Evolutionary conservation across 2,113 vertebrate genomes (phyloP).

Genomic region (Sylvicapra grimmia): DNA sequence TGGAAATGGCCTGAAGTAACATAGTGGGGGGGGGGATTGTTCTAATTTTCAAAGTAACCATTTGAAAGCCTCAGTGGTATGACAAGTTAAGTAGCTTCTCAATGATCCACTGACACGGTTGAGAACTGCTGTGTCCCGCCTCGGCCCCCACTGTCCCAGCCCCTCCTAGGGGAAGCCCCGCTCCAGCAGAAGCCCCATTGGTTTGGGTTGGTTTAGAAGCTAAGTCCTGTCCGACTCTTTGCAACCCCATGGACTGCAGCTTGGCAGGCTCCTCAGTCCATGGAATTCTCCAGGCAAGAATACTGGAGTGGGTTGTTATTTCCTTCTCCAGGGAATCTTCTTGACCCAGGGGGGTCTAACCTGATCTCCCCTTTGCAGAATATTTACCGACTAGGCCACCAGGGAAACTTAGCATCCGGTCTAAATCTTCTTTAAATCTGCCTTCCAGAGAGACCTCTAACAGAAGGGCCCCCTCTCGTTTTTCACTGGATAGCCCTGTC

Average conservation of each 20-base stretch:
- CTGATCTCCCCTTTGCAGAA: not conserved
- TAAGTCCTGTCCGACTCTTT: not conserved
- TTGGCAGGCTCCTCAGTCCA: not conserved
- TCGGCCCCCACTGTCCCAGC: not conserved
- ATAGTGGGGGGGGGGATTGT: not conserved
- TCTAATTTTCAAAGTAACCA: not conserved
- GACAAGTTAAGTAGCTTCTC: not conserved
- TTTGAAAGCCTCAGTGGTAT: not conserved
- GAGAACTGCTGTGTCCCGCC: not conserved
- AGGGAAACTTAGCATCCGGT: not conserved
- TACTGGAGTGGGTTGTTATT: not conserved
- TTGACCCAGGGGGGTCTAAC: not conserved
- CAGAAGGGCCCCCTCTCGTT: not conserved
- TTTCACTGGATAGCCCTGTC: not conserved
- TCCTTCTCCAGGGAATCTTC: not conserved
- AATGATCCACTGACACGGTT: rapidly evolving
- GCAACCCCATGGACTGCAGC: not conserved
- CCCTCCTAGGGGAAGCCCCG: not conserved
- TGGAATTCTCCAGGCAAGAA: not conserved
- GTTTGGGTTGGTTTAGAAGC: not conserved
- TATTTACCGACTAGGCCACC: not conserved
- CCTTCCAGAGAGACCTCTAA: not conserved
- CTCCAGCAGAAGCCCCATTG: not conserved
- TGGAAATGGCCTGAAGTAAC: not conserved
- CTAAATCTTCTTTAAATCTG: not conserved